These are phyloP conservation scores for Mycteria americana DNA, from an alignment of 2,797 vertebrate genomes.

Conservation along the genomic window DNA sequence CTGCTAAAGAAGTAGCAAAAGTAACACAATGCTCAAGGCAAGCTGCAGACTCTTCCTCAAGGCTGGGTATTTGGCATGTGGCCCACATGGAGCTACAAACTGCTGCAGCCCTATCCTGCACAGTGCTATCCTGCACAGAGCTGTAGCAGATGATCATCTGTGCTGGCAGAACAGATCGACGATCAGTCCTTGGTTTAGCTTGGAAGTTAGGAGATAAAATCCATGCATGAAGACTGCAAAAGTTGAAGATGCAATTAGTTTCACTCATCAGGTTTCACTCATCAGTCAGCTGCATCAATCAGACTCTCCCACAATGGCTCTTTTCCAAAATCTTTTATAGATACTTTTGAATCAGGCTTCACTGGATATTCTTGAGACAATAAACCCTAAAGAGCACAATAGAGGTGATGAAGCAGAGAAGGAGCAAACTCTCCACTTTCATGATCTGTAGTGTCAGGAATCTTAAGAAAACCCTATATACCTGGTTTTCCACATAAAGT, in stretches of 20 bases:
- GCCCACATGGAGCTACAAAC: accelerated
- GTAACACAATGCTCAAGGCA: neutral
- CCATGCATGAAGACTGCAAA: neutral
- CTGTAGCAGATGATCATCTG: accelerated
- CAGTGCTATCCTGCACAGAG: neutral
- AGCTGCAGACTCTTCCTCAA: neutral
- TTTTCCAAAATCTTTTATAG: neutral
- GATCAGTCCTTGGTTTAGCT: neutral
- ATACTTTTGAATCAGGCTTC: neutral
- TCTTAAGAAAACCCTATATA: neutral
- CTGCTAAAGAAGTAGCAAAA: neutral
- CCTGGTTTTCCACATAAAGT: neutral
- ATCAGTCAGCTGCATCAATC: neutral
- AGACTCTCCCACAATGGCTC: neutral
- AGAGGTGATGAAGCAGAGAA: neutral
- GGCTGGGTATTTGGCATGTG: neutral
- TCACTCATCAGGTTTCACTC: neutral
- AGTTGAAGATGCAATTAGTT: neutral
- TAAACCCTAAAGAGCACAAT: neutral
- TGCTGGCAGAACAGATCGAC: neutral
- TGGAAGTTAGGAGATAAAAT: neutral
- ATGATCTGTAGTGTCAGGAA: neutral
- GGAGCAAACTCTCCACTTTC: neutral
- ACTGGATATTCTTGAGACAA: neutral
- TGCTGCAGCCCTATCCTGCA: neutral